Conservation (phyloP, 35 echinoderm and acorn worm species). For the Acanthaster planci region DNA sequence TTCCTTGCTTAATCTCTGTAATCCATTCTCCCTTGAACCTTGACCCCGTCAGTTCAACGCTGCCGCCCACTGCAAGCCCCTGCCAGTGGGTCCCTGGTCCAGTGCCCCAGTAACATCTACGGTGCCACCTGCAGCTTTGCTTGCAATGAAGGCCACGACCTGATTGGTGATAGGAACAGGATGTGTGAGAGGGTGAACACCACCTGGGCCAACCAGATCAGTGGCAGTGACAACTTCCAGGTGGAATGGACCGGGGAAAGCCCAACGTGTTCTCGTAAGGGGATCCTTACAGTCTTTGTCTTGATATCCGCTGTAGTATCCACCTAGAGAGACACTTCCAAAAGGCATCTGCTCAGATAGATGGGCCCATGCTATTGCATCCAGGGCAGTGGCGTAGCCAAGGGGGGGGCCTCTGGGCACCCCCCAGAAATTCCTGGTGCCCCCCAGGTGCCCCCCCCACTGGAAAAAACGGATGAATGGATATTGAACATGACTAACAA, state of each 20-base stretch:
- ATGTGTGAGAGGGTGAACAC: slow-evolving; percentile 35
- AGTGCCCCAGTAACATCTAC: slow-evolving; percentile 38
- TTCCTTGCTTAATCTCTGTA: too few relatives aligned
- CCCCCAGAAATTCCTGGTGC: too few relatives aligned
- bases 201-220: too few relatives aligned
- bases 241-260: slow-evolving; percentile 15
- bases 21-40: too few relatives aligned
- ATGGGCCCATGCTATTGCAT: too few relatives aligned
- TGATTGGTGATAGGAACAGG: slow-evolving; percentile 2
- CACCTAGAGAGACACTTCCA: background rate
- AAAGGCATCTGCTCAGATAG: too few relatives aligned
- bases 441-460: too few relatives aligned
- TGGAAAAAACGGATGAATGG: too few relatives aligned
- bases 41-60: slow-evolving; percentile 31
- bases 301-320: background rate
- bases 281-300: background rate
- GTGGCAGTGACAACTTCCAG: background rate
- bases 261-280: slow-evolving; percentile 18
- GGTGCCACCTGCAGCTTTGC: slow-evolving; percentile 43
- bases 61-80: slow-evolving; percentile 46
- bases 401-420: too few relatives aligned
- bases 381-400: too few relatives aligned
- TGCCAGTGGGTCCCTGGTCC: slow-evolving; percentile 44
- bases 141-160: slow-evolving; percentile 47
- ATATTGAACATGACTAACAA: too few relatives aligned